These are phyloP conservation scores for Otus sunia DNA, from an alignment of 2,113 vertebrate genomes.

Conservation along the genomic window DNA sequence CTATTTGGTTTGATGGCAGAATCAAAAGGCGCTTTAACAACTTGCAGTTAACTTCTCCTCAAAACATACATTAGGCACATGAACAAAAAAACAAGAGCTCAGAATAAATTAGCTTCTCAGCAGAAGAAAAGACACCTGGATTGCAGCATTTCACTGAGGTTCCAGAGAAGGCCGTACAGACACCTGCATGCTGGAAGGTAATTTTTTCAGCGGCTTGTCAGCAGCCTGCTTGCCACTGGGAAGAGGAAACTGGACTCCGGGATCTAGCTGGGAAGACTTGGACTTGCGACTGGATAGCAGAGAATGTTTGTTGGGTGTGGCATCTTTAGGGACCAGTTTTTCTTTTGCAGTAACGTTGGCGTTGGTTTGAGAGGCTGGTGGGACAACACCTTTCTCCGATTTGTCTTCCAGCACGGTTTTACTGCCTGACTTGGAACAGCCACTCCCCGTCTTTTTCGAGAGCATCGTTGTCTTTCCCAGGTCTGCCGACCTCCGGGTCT, in stretches of 20 bases:
- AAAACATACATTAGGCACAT: conserved; percentile 81
- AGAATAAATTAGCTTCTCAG: conserved; percentile 83
- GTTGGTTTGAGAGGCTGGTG: conserved; percentile 33
- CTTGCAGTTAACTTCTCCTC: conserved; percentile 75
- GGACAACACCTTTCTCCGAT: conserved; percentile 41
- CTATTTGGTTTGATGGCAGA: conserved; percentile 85
- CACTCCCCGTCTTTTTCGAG: conserved; percentile 80
- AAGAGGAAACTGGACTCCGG: conserved; percentile 76
- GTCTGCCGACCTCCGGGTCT: conserved; percentile 90
- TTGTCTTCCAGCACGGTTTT: conserved; percentile 67
- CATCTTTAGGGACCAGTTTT: conserved; percentile 77
- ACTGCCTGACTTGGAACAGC: conserved; percentile 76
- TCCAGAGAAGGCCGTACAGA: conserved; percentile 87
- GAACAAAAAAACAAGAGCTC: conserved; percentile 76
- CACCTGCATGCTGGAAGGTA: conserved; percentile 88
- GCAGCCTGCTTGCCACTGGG: conserved; percentile 80
- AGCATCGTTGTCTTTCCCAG: conserved; percentile 90
- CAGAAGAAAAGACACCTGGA: conserved; percentile 73
- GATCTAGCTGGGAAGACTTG: conserved; percentile 88
- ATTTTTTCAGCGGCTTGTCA: conserved; percentile 83
- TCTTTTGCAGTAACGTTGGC: conserved; percentile 62
- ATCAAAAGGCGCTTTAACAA: conserved; percentile 88
- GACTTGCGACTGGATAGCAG: conserved; percentile 85
- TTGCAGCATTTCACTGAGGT: conserved; percentile 84
- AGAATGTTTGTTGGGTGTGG: conserved; percentile 82